Evolutionary conservation across 2,888 invertebrate genomes (phyloP).

Genomic region (Patella depressa): DNA sequence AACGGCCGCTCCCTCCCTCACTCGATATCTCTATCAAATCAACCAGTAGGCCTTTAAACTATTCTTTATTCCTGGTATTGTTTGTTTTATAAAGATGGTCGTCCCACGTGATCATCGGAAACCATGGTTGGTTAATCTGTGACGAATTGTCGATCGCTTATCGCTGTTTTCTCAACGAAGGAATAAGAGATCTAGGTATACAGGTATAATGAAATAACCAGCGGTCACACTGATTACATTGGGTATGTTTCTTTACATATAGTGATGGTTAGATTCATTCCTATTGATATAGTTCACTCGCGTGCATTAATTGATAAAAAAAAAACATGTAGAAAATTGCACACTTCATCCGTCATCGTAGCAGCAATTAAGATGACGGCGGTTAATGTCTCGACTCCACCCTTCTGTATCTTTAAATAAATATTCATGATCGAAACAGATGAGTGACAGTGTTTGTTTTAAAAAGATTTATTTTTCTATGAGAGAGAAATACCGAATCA

Average conservation of each 20-base stretch:
- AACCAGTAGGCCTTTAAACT: too few species aligned
- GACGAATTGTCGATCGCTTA: background rate
- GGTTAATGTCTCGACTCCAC: background rate
- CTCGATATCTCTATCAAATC: too few species aligned
- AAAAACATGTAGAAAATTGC: conserved; percentile 12
- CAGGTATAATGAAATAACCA: background rate
- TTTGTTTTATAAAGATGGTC: background rate
- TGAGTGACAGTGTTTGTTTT: too few species aligned
- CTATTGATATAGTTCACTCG: conserved; percentile 18
- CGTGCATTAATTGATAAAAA: conserved; percentile 16
- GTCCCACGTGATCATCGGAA: background rate
- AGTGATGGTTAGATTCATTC: conserved; percentile 7
- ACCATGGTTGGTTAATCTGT: background rate
- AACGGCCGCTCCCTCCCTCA: too few species aligned
- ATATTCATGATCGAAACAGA: too few species aligned
- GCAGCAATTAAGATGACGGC: conserved; percentile 18
- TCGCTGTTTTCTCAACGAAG: background rate
- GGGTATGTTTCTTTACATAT: background rate
- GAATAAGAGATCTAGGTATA: background rate
- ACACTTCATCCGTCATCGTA: background rate
- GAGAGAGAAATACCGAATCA: too few species aligned
- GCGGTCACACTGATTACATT: too few species aligned
- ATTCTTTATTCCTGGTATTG: too few species aligned
- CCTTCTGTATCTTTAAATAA: background rate
- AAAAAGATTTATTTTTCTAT: too few species aligned